Conservation (phyloP, 2,888 invertebrate species). For the Eristalis pertinax region DNA sequence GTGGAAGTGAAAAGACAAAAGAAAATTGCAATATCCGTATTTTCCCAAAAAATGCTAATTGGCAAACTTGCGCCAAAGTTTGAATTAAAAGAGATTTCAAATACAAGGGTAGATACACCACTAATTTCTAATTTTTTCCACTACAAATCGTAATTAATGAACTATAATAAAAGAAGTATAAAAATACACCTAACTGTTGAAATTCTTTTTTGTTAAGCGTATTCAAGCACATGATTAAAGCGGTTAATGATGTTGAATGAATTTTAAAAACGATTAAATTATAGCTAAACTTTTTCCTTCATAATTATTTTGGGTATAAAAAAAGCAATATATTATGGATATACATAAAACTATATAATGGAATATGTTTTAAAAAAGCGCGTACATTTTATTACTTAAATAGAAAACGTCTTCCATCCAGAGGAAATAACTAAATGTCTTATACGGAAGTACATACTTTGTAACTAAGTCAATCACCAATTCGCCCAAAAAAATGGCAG, state of each 20-base stretch:
- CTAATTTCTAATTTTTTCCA: conserved; percentile 37
- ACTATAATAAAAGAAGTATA: conserved; percentile 8
- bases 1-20: too few species aligned
- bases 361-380: too few species aligned
- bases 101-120: neutral
- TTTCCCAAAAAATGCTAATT: conserved; percentile 34
- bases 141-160: conserved; percentile 32
- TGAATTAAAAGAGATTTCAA: conserved; percentile 9
- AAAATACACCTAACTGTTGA: neutral
- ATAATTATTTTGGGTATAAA: too few species aligned
- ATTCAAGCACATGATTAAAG: too few species aligned
- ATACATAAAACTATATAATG: too few species aligned
- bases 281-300: too few species aligned
- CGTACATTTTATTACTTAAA: too few species aligned
- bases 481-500: conserved; percentile 21
- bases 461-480: conserved; percentile 35
- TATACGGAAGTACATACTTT: conserved; percentile 37
- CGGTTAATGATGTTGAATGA: too few species aligned
- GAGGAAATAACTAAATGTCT: neutral
- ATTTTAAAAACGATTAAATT: too few species aligned
- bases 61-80: conserved; percentile 40
- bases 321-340: too few species aligned
- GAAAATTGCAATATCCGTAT: too few species aligned
- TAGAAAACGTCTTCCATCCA: too few species aligned
- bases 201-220: neutral